A percentile compares a stretch with the other conserved stretches of the same genome.
Conservation (phyloP, 2,797 vertebrate species). For the Pipistrellus pipistrellus region DNA sequence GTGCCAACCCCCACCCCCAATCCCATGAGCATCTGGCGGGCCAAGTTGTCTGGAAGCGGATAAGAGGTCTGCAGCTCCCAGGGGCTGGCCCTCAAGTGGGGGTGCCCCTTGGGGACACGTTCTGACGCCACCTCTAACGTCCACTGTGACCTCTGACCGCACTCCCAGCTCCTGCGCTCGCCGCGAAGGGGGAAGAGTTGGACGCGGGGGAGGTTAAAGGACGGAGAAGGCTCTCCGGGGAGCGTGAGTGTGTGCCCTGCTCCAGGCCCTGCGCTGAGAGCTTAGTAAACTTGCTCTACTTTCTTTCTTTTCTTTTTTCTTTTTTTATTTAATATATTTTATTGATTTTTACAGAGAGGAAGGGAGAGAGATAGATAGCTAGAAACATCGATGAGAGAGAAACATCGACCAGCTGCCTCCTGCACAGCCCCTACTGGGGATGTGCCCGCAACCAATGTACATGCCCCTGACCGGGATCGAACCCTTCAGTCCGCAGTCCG, state of each 20-base stretch:
- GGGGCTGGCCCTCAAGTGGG: background rate
- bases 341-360: no score
- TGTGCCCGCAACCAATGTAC: no score
- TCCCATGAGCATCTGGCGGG: background rate
- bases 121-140: background rate
- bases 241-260: fast-evolving
- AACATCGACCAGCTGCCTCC: no score
- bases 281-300: background rate
- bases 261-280: background rate
- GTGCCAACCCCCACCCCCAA: background rate
- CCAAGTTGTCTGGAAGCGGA: background rate
- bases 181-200: background rate
- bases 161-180: background rate
- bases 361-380: no score
- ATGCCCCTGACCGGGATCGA: no score
- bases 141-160: background rate
- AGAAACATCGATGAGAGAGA: no score
- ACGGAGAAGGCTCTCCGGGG: background rate
- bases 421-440: no score
- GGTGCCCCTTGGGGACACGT: background rate
- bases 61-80: background rate
- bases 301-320: no score
- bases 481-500: no score
- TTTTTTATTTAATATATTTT: no score
- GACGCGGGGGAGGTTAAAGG: background rate